phyloP scores from a whole-genome alignment of 2,888 invertebrate genomes.

The Tigriopus californicus region DNA sequence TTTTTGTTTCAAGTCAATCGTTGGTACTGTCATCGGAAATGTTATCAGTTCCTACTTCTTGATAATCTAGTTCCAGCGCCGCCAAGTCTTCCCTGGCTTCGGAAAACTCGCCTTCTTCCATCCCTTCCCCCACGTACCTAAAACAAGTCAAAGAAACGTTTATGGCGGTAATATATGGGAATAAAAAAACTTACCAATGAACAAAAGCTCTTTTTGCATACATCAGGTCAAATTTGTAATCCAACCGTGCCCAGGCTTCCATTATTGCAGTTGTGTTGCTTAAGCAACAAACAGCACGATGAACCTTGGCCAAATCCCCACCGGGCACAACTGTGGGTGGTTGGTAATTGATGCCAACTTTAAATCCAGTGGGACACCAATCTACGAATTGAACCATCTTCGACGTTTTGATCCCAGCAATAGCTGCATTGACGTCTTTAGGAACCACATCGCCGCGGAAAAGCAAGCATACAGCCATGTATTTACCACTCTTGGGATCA shows the following conservation, averaged over 20 bases:
- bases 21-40: background rate
- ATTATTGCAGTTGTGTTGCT: slow-evolving; percentile 14
- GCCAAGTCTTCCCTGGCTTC: slow-evolving; percentile 17
- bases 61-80: slow-evolving; percentile 14
- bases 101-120: slow-evolving; percentile 17
- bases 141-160: background rate
- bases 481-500: slow-evolving; percentile 21
- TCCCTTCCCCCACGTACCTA: slow-evolving; percentile 16
- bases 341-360: slow-evolving; percentile 22
- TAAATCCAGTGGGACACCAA: slow-evolving; percentile 34
- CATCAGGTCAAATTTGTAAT: slow-evolving; percentile 38
- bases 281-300: slow-evolving; percentile 13
- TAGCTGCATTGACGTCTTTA: slow-evolving; percentile 29
- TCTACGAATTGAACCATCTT: slow-evolving; percentile 33
- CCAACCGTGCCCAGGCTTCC: slow-evolving; percentile 23
- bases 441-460: slow-evolving; percentile 34
- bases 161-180: background rate
- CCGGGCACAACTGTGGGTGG: slow-evolving; percentile 12
- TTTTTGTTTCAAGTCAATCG: no score
- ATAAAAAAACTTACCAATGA: slow-evolving; percentile 30
- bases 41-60: slow-evolving; percentile 8
- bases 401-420: slow-evolving; percentile 31
- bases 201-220: slow-evolving; percentile 37
- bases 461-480: slow-evolving; percentile 33
- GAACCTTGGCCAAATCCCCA: slow-evolving; percentile 9